Evolutionary conservation across 2,888 invertebrate genomes (phyloP).

Genomic region (Nomada fucata): DNA sequence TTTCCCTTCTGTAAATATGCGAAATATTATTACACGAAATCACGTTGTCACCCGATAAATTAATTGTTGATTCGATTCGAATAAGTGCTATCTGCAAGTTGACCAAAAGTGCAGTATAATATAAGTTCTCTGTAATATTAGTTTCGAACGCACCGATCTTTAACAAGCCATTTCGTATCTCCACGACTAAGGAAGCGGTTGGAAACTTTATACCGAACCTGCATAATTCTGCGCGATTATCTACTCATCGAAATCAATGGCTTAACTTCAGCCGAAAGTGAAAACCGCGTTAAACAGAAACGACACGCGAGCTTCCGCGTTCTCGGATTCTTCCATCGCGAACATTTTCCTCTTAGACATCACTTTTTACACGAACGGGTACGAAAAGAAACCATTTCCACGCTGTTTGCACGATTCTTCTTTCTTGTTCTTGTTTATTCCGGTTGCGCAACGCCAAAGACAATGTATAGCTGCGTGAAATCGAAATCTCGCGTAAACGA

Average conservation of each 20-base stretch:
- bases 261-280: slow-evolving; percentile 25
- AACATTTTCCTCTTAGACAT: not conserved
- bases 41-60: too few relatives aligned
- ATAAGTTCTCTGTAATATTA: too few relatives aligned
- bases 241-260: slow-evolving; percentile 25
- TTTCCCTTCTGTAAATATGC: too few relatives aligned
- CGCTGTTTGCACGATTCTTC: too few relatives aligned
- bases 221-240: slow-evolving; percentile 16
- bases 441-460: not conserved
- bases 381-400: not conserved
- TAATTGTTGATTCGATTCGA: too few relatives aligned
- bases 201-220: too few relatives aligned
- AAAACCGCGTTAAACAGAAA: slow-evolving; percentile 25
- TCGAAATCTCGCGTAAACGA: not conserved
- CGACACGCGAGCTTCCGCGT: slow-evolving; percentile 38
- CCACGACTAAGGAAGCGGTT: too few relatives aligned
- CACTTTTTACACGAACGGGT: not conserved
- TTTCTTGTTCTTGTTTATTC: not conserved
- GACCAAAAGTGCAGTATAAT: too few relatives aligned
- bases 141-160: too few relatives aligned
- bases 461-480: not conserved
- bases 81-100: too few relatives aligned
- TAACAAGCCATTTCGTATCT: too few relatives aligned
- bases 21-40: too few relatives aligned
- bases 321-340: slow-evolving; percentile 19